phyloP scores from a whole-genome alignment of 2,797 vertebrate species.

The Helarctos malayanus region DNA sequence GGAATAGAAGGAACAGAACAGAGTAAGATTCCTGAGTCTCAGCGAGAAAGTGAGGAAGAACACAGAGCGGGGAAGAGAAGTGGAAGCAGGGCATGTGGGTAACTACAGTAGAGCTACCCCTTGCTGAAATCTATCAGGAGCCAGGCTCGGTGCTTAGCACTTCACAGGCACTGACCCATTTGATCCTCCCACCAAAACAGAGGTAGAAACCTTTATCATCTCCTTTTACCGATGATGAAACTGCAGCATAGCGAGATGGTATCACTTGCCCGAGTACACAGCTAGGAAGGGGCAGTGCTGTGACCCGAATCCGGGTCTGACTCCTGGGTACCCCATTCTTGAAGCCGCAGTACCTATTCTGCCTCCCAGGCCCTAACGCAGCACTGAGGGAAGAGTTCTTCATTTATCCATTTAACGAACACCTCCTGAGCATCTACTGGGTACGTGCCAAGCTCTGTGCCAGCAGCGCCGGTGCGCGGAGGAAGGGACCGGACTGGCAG shows the following conservation, averaged over 20 bases:
- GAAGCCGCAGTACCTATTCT: neutral
- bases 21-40: neutral
- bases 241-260: neutral
- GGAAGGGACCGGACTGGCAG: neutral
- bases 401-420: neutral
- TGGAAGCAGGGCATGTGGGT: neutral
- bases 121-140: fast-evolving
- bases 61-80: neutral
- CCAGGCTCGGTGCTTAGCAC: neutral
- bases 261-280: neutral
- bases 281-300: neutral
- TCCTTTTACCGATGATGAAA: neutral
- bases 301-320: neutral
- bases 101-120: neutral
- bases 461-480: neutral
- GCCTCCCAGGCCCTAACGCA: neutral
- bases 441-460: neutral
- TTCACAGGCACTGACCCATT: neutral
- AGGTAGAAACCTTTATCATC: neutral
- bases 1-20: neutral
- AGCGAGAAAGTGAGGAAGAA: neutral
- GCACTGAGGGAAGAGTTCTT: neutral
- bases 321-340: neutral
- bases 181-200: neutral
- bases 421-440: neutral